Percentiles rank a stretch among this genome's conserved stretches.
phyloP scores from a whole-genome alignment of 2,888 invertebrate species.

The Bibio marci region DNA sequence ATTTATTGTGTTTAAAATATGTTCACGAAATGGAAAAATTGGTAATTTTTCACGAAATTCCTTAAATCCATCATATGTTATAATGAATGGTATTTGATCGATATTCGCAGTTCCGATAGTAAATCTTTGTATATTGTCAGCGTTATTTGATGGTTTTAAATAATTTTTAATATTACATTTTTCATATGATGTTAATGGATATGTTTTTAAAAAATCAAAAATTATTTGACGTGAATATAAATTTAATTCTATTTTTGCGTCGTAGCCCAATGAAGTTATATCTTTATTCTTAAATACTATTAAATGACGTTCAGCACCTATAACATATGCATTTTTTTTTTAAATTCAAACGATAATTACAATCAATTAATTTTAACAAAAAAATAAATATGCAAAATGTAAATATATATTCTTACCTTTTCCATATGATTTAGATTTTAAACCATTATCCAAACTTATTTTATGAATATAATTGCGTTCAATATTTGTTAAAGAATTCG shows the following conservation, averaged over 20 bases:
- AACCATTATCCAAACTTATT: too few species aligned
- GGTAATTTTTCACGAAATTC: slow-evolving; percentile 50
- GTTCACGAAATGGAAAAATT: slow-evolving; percentile 43
- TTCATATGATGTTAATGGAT: too few species aligned
- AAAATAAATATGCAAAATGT: neutral
- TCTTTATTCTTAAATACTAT: slow-evolving; percentile 44
- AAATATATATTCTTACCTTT: slow-evolving; percentile 48
- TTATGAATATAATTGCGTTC: neutral
- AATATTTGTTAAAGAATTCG: neutral
- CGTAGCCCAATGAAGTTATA: neutral
- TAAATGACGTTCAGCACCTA: slow-evolving; percentile 46
- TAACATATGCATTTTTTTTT: slow-evolving; percentile 21
- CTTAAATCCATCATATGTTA: slow-evolving; percentile 29
- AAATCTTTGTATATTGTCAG: slow-evolving; percentile 11
- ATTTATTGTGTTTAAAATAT: slow-evolving; percentile 46
- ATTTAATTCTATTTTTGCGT: too few species aligned
- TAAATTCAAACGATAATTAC: neutral
- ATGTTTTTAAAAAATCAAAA: too few species aligned
- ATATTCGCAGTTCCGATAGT: neutral
- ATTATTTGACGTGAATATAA: too few species aligned
- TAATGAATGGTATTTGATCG: neutral
- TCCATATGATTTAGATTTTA: slow-evolving; percentile 71
- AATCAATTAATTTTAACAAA: too few species aligned
- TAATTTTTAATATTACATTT: slow-evolving; percentile 4
- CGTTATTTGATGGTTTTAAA: slow-evolving; percentile 9